Evolutionary conservation across 1,140 invertebrate species (phyloP), one percentile per base, ranked within the genome.

Genomic region (Cotesia typhae): DNA sequence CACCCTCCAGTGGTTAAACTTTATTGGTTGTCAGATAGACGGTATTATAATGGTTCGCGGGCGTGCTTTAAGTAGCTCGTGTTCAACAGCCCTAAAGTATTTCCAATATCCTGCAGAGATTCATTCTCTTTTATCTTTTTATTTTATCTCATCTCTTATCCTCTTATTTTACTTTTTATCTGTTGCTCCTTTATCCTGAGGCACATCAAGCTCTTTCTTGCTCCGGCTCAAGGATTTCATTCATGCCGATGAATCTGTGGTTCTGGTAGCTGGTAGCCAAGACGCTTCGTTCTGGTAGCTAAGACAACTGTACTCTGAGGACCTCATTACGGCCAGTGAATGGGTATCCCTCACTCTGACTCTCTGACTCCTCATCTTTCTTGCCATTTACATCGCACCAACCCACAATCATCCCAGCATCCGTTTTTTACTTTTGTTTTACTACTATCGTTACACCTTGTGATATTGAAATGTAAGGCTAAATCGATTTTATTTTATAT

Each of bases 31-130:
- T 80, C 51, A 76, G 68, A 47, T 47, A 47, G 80, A 80, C 78
- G 80, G 79, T 82, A 83, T 85, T 83, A 83, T 84, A 84, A 85
- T 84, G 80, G 77, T 74, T 74, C 60, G 28, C 38, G 60, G 75
- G 61, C 72, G 76, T 75, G 67, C 63, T 80, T 79, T 84, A 84
- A 83, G 82, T 83, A 80, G 82, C 77, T 69, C 82, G 77, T 85
- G 84, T 85, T 82, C 74, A 83, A 84, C 84, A 85, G 79, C 82
- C 75, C 79, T 79, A 80, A 81, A 83, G 83, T 85, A 84, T 85
- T 85, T 85, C 83, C 84, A 85, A 85, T 85, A 85, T 85, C 84
- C 84, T 85, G 84, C 81, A 80, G 80, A 76, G 81, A 78, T 74
- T 74, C 71, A 73, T 72, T 73, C 69, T 72, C 67, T 68, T 70